Percentiles rank a stretch among this genome's conserved stretches.
phyloP scores from a whole-genome alignment of 2,113 vertebrate species.

The Tachuris rubrigastra region DNA sequence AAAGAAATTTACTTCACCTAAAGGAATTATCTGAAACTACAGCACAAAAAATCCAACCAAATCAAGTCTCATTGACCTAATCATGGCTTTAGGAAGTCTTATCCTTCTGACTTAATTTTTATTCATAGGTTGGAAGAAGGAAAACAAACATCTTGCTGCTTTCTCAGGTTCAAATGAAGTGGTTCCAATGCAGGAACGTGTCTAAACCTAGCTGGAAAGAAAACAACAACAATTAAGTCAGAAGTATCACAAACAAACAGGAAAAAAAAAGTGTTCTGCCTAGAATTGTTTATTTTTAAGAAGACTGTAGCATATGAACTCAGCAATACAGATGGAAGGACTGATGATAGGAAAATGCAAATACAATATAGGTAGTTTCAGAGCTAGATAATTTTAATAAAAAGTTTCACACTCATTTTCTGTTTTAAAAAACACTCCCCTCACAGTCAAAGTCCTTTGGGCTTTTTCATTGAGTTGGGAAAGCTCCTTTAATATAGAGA shows the following conservation, averaged over 20 bases:
- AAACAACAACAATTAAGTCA: neutral
- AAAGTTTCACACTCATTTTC: neutral
- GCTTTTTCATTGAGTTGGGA: neutral
- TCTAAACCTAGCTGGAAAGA: neutral
- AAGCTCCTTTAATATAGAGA: slow-evolving; percentile 19
- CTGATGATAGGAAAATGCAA: neutral
- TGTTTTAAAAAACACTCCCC: neutral
- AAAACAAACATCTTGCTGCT: neutral
- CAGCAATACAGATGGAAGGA: neutral
- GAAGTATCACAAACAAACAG: neutral
- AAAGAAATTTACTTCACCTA: neutral
- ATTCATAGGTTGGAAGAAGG: neutral
- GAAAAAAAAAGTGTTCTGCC: no score
- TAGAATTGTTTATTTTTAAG: neutral
- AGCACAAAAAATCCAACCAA: neutral
- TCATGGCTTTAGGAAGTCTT: neutral
- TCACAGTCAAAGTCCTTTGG: neutral
- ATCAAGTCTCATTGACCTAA: neutral
- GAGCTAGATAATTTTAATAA: neutral
- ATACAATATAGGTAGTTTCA: neutral
- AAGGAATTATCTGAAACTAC: neutral
- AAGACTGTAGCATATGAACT: neutral
- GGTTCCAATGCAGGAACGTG: neutral
- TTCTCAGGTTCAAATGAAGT: neutral
- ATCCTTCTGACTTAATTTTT: neutral